Evolutionary conservation across 2,113 vertebrate genomes (phyloP).

Genomic region (Tyto alba): DNA sequence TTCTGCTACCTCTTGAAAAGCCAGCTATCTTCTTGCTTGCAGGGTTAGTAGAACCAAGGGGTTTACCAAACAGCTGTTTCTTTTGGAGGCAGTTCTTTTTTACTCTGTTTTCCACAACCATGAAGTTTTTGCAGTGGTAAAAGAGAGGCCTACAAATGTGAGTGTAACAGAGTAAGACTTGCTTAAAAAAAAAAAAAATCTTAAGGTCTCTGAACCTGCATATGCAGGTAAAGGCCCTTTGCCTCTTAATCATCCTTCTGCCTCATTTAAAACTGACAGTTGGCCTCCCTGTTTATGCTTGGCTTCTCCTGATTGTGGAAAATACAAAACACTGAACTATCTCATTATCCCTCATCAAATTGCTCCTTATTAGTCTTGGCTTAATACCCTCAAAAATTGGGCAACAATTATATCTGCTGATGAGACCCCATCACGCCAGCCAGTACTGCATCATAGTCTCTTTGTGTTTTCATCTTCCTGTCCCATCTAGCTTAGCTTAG

Average conservation of each 20-base stretch:
- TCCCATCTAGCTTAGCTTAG: not conserved
- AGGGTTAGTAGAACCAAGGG: not conserved
- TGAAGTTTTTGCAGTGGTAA: not conserved
- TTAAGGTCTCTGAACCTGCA: not conserved
- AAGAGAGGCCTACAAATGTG: not conserved
- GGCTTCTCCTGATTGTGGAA: not conserved
- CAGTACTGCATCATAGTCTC: fast-evolving
- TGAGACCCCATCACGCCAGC: not conserved
- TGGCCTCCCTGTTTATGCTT: not conserved
- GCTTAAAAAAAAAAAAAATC: not conserved
- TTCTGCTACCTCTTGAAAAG: not conserved
- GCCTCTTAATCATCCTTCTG: not conserved
- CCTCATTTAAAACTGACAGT: not conserved
- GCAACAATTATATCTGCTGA: not conserved
- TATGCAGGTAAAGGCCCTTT: not conserved
- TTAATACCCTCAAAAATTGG: not conserved
- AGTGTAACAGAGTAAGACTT: not conserved
- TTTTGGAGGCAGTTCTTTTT: not conserved
- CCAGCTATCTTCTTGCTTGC: not conserved
- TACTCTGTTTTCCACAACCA: not conserved
- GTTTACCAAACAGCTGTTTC: not conserved
- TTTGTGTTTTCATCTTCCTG: not conserved
- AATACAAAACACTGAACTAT: not conserved
- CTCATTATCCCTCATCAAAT: not conserved
- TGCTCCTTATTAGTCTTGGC: not conserved